These are phyloP conservation scores for Actenoides hombroni DNA, from an alignment of 2,113 vertebrate genomes.

Conservation along the genomic window DNA sequence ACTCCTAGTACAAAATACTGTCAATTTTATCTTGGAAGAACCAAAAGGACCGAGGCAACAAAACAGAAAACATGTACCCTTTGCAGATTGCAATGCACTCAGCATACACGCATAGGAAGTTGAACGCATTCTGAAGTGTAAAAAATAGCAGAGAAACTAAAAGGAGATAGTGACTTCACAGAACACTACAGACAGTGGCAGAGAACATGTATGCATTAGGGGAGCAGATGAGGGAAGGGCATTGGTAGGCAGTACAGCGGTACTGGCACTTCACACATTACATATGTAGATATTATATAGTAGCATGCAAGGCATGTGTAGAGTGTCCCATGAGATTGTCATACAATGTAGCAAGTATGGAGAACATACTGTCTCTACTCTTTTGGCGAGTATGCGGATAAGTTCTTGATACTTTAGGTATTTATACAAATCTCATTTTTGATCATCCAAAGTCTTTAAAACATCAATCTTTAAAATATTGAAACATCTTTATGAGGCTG, in stretches of 20 bases:
- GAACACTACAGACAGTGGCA: neutral
- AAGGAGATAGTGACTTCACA: neutral
- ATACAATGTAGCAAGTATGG: accelerated
- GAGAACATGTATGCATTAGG: neutral
- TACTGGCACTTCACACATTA: neutral
- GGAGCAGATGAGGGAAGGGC: neutral
- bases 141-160: neutral
- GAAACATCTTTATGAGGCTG: neutral
- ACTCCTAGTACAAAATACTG: neutral
- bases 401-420: neutral
- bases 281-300: no score
- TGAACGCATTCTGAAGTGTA: neutral
- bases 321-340: neutral
- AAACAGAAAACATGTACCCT: neutral
- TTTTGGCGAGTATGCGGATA: neutral
- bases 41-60: neutral
- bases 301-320: accelerated
- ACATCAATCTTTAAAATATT: neutral
- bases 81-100: neutral
- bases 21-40: neutral
- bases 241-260: accelerated
- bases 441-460: neutral
- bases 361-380: neutral
- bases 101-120: neutral
- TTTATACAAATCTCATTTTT: neutral